These are phyloP conservation scores for Smithornis capensis DNA, from an alignment of 2,113 vertebrate genomes.

Conservation along the genomic window DNA sequence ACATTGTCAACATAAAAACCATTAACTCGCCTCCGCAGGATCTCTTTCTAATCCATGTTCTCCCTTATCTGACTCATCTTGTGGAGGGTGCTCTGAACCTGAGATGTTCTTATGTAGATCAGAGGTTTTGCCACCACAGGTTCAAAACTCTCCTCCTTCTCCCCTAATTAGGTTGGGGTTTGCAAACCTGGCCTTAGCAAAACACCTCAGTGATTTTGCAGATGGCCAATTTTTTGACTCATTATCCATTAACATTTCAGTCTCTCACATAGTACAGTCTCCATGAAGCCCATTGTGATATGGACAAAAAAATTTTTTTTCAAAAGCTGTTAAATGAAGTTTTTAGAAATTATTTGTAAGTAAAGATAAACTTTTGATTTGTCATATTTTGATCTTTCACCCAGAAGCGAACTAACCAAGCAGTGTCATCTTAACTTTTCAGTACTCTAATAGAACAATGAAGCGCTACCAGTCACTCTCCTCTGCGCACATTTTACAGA, in stretches of 20 bases:
- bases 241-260: neutral
- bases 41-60: neutral
- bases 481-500: neutral
- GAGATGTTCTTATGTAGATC: neutral
- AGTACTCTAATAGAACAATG: neutral
- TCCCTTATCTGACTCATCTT: neutral
- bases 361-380: neutral
- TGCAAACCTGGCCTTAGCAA: neutral
- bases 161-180: fast-evolving
- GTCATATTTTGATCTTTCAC: neutral
- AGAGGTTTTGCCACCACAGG: neutral
- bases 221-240: neutral
- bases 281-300: conserved; percentile 5
- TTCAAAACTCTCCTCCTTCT: too few relatives aligned
- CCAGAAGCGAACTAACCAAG: neutral
- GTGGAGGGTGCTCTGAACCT: neutral
- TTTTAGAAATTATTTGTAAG: conserved; percentile 6
- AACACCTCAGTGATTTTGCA: neutral
- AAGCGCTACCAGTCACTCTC: neutral
- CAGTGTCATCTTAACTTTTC: neutral
- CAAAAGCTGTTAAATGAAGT: conserved; percentile 39
- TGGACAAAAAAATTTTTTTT: conserved; percentile 44
- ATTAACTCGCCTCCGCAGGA: too few relatives aligned
- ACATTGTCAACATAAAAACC: neutral
- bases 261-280: neutral